A percentile compares a stretch with the other conserved stretches of the same genome.
Conservation (phyloP, 2,888 invertebrate species). For the Thalpophila matura region DNA sequence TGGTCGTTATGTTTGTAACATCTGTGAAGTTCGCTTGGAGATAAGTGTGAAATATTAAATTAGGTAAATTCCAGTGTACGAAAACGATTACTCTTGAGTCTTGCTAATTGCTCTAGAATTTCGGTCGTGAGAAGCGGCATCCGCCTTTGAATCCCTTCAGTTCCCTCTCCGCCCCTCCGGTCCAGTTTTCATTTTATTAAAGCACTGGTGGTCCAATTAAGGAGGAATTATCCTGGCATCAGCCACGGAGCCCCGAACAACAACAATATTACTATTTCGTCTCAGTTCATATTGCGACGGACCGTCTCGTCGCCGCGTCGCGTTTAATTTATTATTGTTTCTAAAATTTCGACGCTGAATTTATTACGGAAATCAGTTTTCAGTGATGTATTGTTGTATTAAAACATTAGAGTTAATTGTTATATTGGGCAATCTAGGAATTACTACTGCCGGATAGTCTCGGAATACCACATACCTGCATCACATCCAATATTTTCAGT, state of each 20-base stretch:
- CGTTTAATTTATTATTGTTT: slow-evolving; percentile 53
- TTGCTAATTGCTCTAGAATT: slow-evolving; percentile 72
- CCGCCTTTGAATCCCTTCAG: slow-evolving; percentile 28
- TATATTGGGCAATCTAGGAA: background rate
- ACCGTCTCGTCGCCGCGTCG: too few species aligned
- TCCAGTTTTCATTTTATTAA: slow-evolving; percentile 68
- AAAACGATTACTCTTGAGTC: slow-evolving; percentile 74
- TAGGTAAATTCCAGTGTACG: slow-evolving; percentile 24
- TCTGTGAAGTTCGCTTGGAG: slow-evolving; percentile 8
- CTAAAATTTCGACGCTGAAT: slow-evolving; percentile 42
- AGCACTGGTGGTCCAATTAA: slow-evolving; percentile 60
- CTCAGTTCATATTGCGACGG: slow-evolving; percentile 38
- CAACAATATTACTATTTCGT: slow-evolving; percentile 57
- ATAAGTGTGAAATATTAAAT: slow-evolving; percentile 42
- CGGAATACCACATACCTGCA: too few species aligned
- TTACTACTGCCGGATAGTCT: too few species aligned
- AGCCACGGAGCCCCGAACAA: slow-evolving; percentile 41
- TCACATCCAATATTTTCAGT: too few species aligned
- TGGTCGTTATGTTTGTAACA: slow-evolving; percentile 20
- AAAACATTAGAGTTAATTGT: slow-evolving; percentile 1
- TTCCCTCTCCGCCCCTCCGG: slow-evolving; percentile 1
- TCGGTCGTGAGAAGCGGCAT: slow-evolving; percentile 65
- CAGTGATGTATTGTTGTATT: slow-evolving; percentile 16
- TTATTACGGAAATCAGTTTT: slow-evolving; percentile 29
- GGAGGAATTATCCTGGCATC: slow-evolving; percentile 59